Evolutionary conservation across 2,113 vertebrate genomes (phyloP).

Genomic region (Alethe castanea): DNA sequence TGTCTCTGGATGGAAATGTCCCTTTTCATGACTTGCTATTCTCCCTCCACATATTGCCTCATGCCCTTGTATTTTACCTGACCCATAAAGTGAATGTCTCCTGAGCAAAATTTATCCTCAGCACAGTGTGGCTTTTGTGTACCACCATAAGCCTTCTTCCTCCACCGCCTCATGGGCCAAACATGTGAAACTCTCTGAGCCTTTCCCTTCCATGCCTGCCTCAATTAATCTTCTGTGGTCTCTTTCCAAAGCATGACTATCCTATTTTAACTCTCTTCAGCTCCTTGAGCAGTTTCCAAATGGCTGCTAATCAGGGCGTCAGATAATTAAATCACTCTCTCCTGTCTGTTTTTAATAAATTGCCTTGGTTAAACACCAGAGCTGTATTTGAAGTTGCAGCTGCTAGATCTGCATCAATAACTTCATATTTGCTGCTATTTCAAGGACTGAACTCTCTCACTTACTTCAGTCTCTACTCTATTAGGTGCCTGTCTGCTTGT

Average conservation of each 20-base stretch:
- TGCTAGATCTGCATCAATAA: conserved; percentile 5
- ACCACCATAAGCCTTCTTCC: conserved; percentile 23
- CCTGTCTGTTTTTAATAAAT: conserved; percentile 18
- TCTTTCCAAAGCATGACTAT: conserved; percentile 44
- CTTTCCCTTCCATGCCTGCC: conserved; percentile 52
- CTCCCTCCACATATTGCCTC: neutral
- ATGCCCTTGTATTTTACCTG: conserved; percentile 29
- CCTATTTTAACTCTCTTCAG: conserved; percentile 49
- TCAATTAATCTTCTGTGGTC: conserved; percentile 61
- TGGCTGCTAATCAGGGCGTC: neutral
- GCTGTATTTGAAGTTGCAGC: conserved; percentile 10
- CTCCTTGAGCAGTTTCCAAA: conserved; percentile 44
- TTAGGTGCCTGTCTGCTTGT: neutral
- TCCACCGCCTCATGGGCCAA: conserved; percentile 55
- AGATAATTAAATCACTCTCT: conserved; percentile 14
- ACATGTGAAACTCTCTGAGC: conserved; percentile 56
- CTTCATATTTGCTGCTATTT: conserved; percentile 37
- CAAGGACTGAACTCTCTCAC: neutral
- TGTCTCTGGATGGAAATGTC: neutral
- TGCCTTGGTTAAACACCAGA: neutral
- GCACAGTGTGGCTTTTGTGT: neutral
- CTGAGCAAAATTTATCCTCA: conserved; percentile 2
- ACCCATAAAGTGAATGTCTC: neutral
- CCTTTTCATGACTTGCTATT: neutral
- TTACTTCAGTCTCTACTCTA: neutral